Conservation (phyloP, 2,797 vertebrate species). For the Brachymystax lenok region DNA sequence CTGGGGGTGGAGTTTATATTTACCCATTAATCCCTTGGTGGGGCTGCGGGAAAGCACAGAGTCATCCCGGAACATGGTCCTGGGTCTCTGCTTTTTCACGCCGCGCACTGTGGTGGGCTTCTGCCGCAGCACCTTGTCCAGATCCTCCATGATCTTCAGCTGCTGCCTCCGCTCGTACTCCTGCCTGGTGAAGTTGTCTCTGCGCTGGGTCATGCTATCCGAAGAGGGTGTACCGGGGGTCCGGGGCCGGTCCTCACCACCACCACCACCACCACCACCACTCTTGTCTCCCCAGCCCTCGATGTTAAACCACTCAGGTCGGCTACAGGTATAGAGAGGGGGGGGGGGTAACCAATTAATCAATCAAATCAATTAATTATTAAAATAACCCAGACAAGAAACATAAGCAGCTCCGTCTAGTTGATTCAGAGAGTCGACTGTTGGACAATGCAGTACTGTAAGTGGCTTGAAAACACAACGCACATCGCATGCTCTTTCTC, state of each 20-base stretch:
- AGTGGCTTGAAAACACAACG: neutral
- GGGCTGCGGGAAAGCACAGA: conserved; percentile 85
- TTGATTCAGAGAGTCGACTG: too few relatives aligned
- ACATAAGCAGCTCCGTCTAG: too few relatives aligned
- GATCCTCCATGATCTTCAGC: conserved; percentile 91
- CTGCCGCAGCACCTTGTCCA: conserved; percentile 88
- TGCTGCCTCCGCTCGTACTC: conserved; percentile 88
- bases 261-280: conserved; percentile 19
- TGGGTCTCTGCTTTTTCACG: conserved; percentile 84
- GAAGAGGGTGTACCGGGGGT: conserved; percentile 66
- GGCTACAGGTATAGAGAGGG: conserved; percentile 46
- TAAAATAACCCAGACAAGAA: too few relatives aligned
- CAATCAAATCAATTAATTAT: neutral
- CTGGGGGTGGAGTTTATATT: conserved; percentile 19
- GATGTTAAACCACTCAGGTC: conserved; percentile 77
- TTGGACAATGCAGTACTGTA: too few relatives aligned
- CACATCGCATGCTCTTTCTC: conserved; percentile 59
- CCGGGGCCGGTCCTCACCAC: conserved; percentile 63
- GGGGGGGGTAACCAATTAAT: neutral
- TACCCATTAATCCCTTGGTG: conserved; percentile 85
- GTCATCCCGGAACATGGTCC: conserved; percentile 88
- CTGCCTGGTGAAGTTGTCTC: conserved; percentile 84
- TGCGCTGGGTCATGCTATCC: conserved; percentile 75
- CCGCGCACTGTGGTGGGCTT: conserved; percentile 81
- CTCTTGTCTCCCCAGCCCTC: conserved; percentile 72